phyloP scores from a whole-genome alignment of 2,888 invertebrate species.

The Andrena haemorrhoa region DNA sequence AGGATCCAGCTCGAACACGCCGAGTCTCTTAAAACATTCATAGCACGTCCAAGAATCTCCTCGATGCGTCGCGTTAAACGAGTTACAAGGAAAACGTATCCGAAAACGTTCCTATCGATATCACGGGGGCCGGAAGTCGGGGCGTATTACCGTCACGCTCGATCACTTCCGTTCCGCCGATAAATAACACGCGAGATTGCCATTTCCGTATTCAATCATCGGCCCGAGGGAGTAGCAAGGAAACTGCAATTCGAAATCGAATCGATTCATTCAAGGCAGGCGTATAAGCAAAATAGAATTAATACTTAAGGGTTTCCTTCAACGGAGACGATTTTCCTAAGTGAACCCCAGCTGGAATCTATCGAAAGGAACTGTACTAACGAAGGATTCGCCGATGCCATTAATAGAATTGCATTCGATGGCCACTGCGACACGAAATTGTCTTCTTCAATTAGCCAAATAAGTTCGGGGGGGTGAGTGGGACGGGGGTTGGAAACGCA shows the following conservation, averaged over 20 bases:
- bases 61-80: constrained; percentile 36
- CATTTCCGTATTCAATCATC: constrained; percentile 6
- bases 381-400: constrained; percentile 4
- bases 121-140: constrained; percentile 18
- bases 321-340: not conserved
- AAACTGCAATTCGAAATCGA: too few relatives aligned
- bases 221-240: not conserved
- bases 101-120: constrained; percentile 36
- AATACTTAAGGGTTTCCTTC: not conserved
- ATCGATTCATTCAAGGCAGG: not conserved
- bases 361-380: not conserved
- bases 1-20: not conserved
- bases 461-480: constrained; percentile 63
- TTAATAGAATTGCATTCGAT: constrained; percentile 33
- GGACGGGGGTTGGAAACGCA: constrained; percentile 21
- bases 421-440: constrained; percentile 33
- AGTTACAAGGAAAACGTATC: constrained; percentile 31
- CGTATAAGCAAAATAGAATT: not conserved
- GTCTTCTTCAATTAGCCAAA: constrained; percentile 73
- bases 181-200: not conserved
- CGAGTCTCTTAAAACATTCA: constrained; percentile 28
- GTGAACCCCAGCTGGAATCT: not conserved
- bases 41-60: constrained; percentile 24
- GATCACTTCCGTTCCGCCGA: constrained; percentile 18
- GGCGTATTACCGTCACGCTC: not conserved